A percentile compares a stretch with the other conserved stretches of the same genome.
These are phyloP conservation scores for Girardinichthys multiradiatus DNA, from an alignment of 2,113 vertebrate genomes.

Conservation along the genomic window DNA sequence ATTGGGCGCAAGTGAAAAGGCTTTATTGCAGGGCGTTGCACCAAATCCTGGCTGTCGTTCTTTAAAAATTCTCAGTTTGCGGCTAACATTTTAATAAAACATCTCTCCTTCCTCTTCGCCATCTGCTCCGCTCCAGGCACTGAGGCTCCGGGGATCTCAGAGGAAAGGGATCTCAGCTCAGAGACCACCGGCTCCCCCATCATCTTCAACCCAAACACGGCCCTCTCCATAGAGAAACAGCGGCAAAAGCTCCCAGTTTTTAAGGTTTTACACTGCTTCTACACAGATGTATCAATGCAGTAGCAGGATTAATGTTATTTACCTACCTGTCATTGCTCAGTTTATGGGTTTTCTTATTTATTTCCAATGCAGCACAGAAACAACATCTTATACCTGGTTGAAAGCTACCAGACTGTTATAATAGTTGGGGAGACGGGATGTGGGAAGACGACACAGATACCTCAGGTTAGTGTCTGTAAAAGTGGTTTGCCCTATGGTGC, in stretches of 20 bases:
- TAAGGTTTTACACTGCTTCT: conserved; percentile 81
- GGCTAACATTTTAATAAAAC: conserved; percentile 32
- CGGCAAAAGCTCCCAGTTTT: conserved; percentile 97
- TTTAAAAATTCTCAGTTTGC: background rate
- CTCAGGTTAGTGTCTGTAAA: conserved; percentile 82
- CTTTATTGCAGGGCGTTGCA: background rate
- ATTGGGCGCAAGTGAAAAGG: background rate
- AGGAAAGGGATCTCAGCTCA: conserved; percentile 90
- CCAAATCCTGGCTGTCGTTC: background rate
- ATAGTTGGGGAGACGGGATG: conserved; percentile 98
- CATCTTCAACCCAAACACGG: conserved; percentile 91
- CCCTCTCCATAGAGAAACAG: conserved; percentile 96
- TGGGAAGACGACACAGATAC: conserved; percentile 97
- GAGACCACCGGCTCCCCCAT: conserved; percentile 87
- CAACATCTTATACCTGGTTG: conserved; percentile 95
- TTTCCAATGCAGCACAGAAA: conserved; percentile 90
- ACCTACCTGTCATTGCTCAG: background rate
- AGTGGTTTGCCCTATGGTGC: background rate
- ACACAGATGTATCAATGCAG: background rate
- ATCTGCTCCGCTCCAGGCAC: conserved; percentile 80
- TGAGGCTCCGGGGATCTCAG: conserved; percentile 89
- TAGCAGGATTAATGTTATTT: background rate
- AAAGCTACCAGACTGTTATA: conserved; percentile 95
- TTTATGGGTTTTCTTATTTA: background rate
- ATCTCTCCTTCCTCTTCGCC: conserved; percentile 11